Evolutionary conservation across 2,888 invertebrate species (phyloP), one percentile per base, ranked within the genome.

Genomic region (Xanthia icteritia): DNA sequence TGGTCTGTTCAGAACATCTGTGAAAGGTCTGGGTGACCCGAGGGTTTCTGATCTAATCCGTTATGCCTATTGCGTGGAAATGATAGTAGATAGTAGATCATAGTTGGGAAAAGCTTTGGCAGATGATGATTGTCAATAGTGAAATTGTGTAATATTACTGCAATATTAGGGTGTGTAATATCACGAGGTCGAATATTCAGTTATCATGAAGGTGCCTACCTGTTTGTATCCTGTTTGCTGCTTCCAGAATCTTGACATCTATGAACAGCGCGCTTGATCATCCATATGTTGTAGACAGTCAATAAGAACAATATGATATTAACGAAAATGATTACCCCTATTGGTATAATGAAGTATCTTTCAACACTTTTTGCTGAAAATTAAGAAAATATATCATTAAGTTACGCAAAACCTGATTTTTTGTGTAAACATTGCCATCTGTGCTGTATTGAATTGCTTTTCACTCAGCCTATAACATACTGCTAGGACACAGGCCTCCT

Each of bases 221-320:
- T 79, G 60, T 82, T 82, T 6, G 65, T 60, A 36, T 79, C 77
- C 15, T 82, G 51, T 31, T 51, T 51, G 39, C 60, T 79, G 15
- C 39, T 82, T 39, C 54, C 23, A 2, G 79, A 79, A 31, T 79
- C 82, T 31, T 66, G 23, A 15, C 45, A n/a, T 45, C n/a, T 76
- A 20, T 39, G 17, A 60, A 79, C 31, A 27, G 77, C 65, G 0
- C 27, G 36, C 20, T 54, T 79, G 39, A 66, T 79, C 77, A 61
- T 61, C 82, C 77, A 77, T 48, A 79, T 79, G 6, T 79, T 79
- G 82, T 79, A 79, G 54, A 79, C 82, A 27, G 79, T 79, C 39
- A 79, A 23, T 20, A 13, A 13, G 39, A 79, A 79, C n/a, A 79
- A 77, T 79, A 79, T 77, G 15, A 79, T 79, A 54, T 79, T 79